phyloP scores from a whole-genome alignment of 2,888 invertebrate genomes.

The Odontothrips loti region DNA sequence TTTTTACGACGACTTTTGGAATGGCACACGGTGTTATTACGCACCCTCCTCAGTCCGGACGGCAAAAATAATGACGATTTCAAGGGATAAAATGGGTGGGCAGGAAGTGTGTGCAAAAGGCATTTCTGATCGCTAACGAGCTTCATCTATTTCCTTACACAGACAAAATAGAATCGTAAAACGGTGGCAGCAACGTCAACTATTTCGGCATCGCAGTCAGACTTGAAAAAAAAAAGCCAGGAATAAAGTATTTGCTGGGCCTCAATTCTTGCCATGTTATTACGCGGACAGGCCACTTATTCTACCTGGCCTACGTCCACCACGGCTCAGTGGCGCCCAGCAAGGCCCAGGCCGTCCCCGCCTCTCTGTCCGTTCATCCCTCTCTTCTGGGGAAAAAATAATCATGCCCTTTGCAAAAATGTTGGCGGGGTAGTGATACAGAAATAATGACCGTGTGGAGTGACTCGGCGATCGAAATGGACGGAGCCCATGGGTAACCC shows the following conservation, averaged over 20 bases:
- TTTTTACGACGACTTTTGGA: neutral
- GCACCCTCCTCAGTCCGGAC: neutral
- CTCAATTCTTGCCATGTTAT: too few species aligned
- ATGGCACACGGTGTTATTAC: neutral
- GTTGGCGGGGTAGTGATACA: neutral
- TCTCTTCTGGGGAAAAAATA: neutral
- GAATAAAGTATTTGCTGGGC: too few species aligned
- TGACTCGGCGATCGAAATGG: neutral
- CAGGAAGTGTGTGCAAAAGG: neutral
- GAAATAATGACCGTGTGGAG: neutral
- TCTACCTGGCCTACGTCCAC: too few species aligned
- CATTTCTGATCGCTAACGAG: neutral
- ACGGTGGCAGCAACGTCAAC: too few species aligned
- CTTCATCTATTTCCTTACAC: neutral
- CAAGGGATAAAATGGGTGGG: neutral
- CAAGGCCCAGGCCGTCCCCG: neutral
- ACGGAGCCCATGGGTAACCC: neutral
- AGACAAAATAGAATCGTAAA: neutral
- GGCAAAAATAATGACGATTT: neutral
- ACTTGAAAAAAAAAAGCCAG: too few species aligned
- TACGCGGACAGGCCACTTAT: too few species aligned
- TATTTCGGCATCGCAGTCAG: too few species aligned
- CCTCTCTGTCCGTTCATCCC: neutral
- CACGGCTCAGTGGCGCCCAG: too few species aligned
- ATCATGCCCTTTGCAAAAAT: neutral